These are phyloP conservation scores for Rhagonycha fulva DNA, from an alignment of 2,888 invertebrate genomes.

Conservation along the genomic window DNA sequence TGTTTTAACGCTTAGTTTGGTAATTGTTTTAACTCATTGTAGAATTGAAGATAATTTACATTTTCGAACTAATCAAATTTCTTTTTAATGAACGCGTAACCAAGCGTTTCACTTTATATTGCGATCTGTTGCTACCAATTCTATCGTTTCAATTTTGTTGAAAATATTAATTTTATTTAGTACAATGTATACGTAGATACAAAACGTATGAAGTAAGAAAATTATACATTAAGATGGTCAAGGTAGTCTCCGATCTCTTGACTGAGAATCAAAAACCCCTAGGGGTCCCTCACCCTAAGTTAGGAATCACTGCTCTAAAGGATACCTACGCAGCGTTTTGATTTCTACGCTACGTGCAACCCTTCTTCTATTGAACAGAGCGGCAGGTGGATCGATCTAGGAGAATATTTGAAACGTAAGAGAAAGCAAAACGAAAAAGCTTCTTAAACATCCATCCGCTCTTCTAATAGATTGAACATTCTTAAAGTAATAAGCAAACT, in stretches of 20 bases:
- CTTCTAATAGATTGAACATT: background rate
- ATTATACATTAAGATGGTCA: background rate
- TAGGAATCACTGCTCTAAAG: background rate
- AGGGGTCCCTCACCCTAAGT: background rate
- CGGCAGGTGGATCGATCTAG: background rate
- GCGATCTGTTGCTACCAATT: too few relatives aligned
- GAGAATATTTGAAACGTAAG: background rate
- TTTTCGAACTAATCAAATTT: too few relatives aligned
- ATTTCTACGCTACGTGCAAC: background rate
- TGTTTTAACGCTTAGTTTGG: too few relatives aligned
- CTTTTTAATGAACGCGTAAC: too few relatives aligned
- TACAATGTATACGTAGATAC: background rate
- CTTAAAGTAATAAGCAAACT: background rate
- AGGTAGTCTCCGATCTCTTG: background rate
- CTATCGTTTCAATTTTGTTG: too few relatives aligned
- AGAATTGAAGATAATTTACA: too few relatives aligned
- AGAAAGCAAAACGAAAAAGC: too few relatives aligned
- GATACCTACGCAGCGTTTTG: background rate
- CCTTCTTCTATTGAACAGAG: background rate
- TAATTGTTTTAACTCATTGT: too few relatives aligned
- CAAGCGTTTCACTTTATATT: too few relatives aligned
- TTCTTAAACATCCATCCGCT: background rate
- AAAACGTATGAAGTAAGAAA: background rate
- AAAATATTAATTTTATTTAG: background rate
- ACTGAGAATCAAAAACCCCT: background rate